Conservation (phyloP, 2,113 vertebrate species). For the Chrysemys picta region DNA sequence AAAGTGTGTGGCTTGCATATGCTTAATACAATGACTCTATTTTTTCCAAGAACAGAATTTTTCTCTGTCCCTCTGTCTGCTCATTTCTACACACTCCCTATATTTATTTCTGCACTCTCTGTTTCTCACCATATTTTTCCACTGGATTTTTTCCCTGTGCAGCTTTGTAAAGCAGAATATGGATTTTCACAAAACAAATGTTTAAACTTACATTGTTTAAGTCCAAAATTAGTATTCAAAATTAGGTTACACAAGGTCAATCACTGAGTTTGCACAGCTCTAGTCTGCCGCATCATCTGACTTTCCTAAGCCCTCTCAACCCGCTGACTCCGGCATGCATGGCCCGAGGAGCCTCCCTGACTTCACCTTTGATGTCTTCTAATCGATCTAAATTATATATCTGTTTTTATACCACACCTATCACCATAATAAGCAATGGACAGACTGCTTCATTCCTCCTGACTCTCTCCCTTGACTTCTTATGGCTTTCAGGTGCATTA, state of each 20-base stretch:
- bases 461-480: background rate
- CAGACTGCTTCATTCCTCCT: no score
- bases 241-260: background rate
- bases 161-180: background rate
- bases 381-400: no score
- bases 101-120: background rate
- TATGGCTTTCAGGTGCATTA: background rate
- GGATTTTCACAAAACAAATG: background rate
- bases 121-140: background rate
- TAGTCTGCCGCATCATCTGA: background rate
- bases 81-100: background rate
- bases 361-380: no score
- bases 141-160: no score
- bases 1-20: background rate
- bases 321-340: background rate
- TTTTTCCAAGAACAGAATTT: background rate
- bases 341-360: background rate
- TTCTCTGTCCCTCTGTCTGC: background rate
- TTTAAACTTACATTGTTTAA: background rate
- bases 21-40: background rate
- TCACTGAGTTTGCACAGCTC: background rate
- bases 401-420: no score
- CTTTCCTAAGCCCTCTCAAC: background rate
- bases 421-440: no score
- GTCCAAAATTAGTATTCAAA: background rate